Percentiles rank a stretch among this genome's conserved stretches.
Evolutionary conservation across 1,140 invertebrate genomes (phyloP).

Genomic region (Lanistes nyassanus): DNA sequence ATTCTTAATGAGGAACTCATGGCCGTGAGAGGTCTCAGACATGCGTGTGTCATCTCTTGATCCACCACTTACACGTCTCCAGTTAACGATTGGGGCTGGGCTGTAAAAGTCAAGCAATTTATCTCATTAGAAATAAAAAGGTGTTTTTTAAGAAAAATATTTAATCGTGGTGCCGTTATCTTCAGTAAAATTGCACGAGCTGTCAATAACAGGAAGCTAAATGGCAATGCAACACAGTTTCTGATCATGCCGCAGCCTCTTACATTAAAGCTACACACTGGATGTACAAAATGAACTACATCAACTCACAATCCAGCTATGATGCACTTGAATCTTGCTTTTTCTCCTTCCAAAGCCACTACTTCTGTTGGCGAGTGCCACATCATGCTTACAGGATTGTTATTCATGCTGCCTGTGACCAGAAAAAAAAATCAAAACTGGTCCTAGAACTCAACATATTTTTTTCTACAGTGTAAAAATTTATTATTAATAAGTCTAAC

Average conservation of each 20-base stretch:
- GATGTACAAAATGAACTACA: background rate
- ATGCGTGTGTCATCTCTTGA: constrained; percentile 22
- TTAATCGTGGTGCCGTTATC: background rate
- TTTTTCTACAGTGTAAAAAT: too few relatives aligned
- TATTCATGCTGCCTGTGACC: background rate
- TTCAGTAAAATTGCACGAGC: background rate
- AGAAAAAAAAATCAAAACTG: too few relatives aligned
- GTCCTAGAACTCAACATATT: too few relatives aligned
- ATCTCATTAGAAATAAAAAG: background rate
- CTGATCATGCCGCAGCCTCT: background rate
- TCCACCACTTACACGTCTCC: constrained; percentile 31
- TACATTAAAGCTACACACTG: background rate
- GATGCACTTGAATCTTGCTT: constrained; percentile 49
- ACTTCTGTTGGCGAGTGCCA: constrained; percentile 39
- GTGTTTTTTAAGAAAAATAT: too few relatives aligned
- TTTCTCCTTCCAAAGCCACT: constrained; percentile 34
- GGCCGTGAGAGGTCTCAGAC: constrained; percentile 19
- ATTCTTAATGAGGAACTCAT: constrained; percentile 50
- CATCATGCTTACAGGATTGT: constrained; percentile 27
- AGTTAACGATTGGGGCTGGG: constrained; percentile 41
- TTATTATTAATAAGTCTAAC: too few relatives aligned
- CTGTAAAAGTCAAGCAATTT: constrained; percentile 27
- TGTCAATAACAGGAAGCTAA: background rate
- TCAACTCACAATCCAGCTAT: constrained; percentile 50
- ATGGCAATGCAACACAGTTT: background rate